Evolutionary conservation across 2,888 invertebrate species (phyloP).

Genomic region (Eupithecia vulgata): DNA sequence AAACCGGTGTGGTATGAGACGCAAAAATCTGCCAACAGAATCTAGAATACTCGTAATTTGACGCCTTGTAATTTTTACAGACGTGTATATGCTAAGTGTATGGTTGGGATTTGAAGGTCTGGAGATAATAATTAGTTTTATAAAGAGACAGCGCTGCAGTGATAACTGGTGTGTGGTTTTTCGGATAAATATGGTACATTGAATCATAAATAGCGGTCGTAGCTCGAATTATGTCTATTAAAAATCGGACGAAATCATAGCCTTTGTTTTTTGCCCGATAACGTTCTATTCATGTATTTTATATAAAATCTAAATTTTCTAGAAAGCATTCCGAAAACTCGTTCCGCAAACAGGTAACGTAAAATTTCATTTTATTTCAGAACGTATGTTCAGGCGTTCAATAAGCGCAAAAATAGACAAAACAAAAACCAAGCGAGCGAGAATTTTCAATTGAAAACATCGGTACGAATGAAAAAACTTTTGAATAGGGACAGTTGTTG

Average conservation of each 20-base stretch:
- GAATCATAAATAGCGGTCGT: not conserved
- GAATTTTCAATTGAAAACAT: constrained; percentile 32
- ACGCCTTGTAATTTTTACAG: not conserved
- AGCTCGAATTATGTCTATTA: not conserved
- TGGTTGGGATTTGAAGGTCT: not conserved
- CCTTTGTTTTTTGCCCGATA: not conserved
- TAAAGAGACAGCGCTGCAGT: not conserved
- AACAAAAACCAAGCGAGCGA: constrained; percentile 21
- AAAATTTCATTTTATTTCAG: not conserved
- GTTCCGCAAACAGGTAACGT: not conserved
- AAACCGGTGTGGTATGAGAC: not conserved
- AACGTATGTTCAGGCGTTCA: constrained; percentile 6
- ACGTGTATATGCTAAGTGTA: not conserved
- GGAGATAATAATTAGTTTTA: too few species aligned
- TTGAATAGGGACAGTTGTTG: constrained; percentile 22
- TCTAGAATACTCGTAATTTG: not conserved
- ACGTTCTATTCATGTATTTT: not conserved
- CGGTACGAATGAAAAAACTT: constrained; percentile 29
- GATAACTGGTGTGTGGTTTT: not conserved
- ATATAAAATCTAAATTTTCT: not conserved
- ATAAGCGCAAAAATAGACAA: constrained; percentile 7
- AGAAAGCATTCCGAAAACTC: not conserved
- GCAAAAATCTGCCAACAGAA: not conserved
- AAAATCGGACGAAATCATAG: not conserved
- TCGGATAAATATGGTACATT: not conserved